Evolutionary conservation across 2,797 vertebrate species (phyloP).

Genomic region (Sebastes cheni): DNA sequence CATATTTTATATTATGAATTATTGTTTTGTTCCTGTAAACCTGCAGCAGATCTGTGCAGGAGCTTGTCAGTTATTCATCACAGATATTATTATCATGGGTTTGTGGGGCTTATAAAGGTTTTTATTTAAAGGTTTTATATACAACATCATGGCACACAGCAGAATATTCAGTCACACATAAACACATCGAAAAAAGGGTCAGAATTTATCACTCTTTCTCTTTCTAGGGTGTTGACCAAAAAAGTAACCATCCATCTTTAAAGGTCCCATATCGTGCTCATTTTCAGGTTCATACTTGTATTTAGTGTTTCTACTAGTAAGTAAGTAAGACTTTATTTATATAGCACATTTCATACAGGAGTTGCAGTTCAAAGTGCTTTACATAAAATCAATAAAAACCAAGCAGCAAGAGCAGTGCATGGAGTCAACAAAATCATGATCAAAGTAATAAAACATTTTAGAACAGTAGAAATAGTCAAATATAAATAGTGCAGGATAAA

Average conservation of each 20-base stretch:
- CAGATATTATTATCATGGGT: neutral
- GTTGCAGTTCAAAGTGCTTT: too few species aligned
- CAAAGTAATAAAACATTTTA: too few species aligned
- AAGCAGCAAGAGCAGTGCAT: too few species aligned
- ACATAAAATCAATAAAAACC: too few species aligned
- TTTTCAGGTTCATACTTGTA: too few species aligned
- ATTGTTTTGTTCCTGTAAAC: neutral
- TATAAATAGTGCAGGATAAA: too few species aligned
- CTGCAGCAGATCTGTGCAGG: neutral
- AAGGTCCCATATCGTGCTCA: too few species aligned
- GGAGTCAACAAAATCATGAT: too few species aligned
- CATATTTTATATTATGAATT: neutral
- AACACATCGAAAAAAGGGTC: neutral
- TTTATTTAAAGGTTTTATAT: conserved; percentile 40
- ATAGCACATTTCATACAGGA: too few species aligned
- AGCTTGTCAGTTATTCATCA: neutral
- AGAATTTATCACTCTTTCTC: neutral
- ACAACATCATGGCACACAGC: conserved; percentile 36
- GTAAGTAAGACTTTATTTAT: too few species aligned
- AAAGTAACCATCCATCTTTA: neutral
- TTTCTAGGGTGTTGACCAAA: neutral
- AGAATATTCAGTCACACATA: conserved; percentile 40
- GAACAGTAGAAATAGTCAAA: too few species aligned
- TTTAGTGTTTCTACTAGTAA: too few species aligned
- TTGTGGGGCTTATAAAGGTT: neutral